phyloP scores from a whole-genome alignment of 37 sponge, comb jelly and placozoan species.

The Hormiphora californensis region DNA sequence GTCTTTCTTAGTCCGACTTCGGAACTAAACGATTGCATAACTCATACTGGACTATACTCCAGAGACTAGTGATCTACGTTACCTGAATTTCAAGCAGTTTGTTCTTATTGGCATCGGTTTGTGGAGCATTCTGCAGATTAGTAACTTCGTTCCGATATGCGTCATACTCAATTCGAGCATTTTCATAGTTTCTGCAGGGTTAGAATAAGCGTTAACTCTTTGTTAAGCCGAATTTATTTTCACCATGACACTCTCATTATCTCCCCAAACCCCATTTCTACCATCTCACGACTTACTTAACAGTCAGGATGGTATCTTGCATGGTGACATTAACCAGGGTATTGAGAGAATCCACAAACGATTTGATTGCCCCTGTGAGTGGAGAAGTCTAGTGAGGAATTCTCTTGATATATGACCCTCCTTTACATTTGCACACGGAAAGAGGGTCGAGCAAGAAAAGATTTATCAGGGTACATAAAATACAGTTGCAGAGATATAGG shows the following conservation, averaged over 20 bases:
- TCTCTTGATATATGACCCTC: background rate
- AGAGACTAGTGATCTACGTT: too few relatives aligned
- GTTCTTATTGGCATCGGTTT: constrained; percentile 10
- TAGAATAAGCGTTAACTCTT: background rate
- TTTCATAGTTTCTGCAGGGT: constrained; percentile 15
- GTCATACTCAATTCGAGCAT: background rate
- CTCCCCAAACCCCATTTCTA: too few relatives aligned
- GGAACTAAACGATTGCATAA: too few relatives aligned
- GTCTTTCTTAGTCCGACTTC: too few relatives aligned
- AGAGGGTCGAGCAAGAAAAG: background rate
- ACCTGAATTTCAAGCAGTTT: constrained; percentile 11
- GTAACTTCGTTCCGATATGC: constrained; percentile 3
- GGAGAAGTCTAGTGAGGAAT: background rate
- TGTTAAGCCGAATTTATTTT: too few relatives aligned
- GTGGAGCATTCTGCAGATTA: background rate
- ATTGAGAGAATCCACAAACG: background rate
- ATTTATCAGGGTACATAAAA: background rate
- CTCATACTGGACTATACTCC: too few relatives aligned
- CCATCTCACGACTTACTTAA: constrained; percentile 4
- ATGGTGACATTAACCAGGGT: constrained; percentile 23
- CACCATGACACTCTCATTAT: too few relatives aligned
- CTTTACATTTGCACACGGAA: background rate
- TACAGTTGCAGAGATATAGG: background rate
- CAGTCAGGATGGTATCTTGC: constrained; percentile 4
- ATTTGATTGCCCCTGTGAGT: background rate